Evolutionary conservation across 2,113 vertebrate genomes (phyloP), one percentile per base, ranked within the genome.

Genomic region (Pyrgilauda ruficollis): DNA sequence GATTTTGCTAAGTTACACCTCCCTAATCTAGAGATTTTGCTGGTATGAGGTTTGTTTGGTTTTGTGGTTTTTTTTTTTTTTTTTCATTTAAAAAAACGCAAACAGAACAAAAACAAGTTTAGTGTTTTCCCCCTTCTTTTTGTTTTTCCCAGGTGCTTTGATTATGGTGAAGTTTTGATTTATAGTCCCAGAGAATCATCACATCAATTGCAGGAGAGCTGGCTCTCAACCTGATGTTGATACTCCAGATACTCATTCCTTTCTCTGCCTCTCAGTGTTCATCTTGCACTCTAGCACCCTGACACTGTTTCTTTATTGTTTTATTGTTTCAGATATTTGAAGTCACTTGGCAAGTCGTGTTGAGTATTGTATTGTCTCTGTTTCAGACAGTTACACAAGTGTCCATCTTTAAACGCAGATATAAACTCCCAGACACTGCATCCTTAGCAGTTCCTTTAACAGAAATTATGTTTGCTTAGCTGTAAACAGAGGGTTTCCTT

Each of bases 11-110:
- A 50, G 1, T 30, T 84, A 20, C 12, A 69, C 8, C 1, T 18
- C 2, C 6, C 1, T n/a, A 26, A 35, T 37, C 9, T 19, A 69
- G 18, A 74, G 3, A 3, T 37, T 83, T 70, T 33, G 2, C 3
- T 92, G 5, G 0, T 33, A 2, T 41, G 6, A 12, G 1, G 2
- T 41, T 61, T 24, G 9, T 21, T 39, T 68, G 0, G 2, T 8
- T 74, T 70, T 9, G 13, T 10, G 13, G 4, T 13, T 41, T 37
- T 7, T 37, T 37, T 37, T 7, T 0, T 2, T 12, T n/a, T 67
- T 41, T 16, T 20, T 8, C 7, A 11, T 19, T 2, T 20, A 55
- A 30, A 49, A 33, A 33, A 43, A 43, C 14, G 6, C 41, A 43
- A 43, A 43, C 15, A 15, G 13, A 43, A 43, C 15, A 15, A 43